Conservation (phyloP, 1,140 invertebrate genomes). For the Caenorhabditis tropicalis region DNA sequence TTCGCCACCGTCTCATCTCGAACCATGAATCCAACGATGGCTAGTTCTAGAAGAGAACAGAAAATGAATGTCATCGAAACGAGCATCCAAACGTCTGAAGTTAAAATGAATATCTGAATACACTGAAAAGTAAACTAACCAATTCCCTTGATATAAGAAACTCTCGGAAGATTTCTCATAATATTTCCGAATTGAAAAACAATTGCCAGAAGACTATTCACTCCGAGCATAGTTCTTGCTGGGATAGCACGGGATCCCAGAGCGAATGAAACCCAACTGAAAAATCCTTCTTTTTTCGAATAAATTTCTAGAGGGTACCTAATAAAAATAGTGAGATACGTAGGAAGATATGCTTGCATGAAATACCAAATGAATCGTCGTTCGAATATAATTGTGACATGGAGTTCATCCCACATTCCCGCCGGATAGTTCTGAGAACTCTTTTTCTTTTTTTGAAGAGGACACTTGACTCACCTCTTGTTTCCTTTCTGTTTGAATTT, state of each 20-base stretch:
- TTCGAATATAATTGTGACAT: conserved; percentile 67
- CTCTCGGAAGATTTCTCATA: conserved; percentile 67
- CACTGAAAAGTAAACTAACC: conserved; percentile 52
- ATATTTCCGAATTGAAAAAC: conserved; percentile 72
- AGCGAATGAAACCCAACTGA: conserved; percentile 69
- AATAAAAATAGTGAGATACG: conserved; percentile 70
- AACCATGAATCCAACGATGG: conserved; percentile 66
- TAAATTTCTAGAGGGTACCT: conserved; percentile 56
- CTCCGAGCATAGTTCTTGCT: conserved; percentile 71
- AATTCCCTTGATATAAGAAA: conserved; percentile 68
- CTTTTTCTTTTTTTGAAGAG: neutral
- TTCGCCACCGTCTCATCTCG: conserved; percentile 48
- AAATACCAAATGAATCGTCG: conserved; percentile 68
- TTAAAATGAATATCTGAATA: neutral
- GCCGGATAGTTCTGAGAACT: conserved; percentile 66
- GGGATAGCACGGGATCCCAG: conserved; percentile 69
- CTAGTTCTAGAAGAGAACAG: conserved; percentile 63
- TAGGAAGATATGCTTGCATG: conserved; percentile 71
- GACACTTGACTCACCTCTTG: conserved; percentile 57
- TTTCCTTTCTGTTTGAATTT: conserved; percentile 57
- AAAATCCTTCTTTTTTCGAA: too few relatives aligned
- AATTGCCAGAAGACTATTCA: conserved; percentile 67
- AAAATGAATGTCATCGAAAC: conserved; percentile 68
- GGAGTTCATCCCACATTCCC: conserved; percentile 70
- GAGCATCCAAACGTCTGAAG: conserved; percentile 69